Evolutionary conservation across 2,113 vertebrate genomes (phyloP).

Genomic region (Thamnaconus septentrionalis): DNA sequence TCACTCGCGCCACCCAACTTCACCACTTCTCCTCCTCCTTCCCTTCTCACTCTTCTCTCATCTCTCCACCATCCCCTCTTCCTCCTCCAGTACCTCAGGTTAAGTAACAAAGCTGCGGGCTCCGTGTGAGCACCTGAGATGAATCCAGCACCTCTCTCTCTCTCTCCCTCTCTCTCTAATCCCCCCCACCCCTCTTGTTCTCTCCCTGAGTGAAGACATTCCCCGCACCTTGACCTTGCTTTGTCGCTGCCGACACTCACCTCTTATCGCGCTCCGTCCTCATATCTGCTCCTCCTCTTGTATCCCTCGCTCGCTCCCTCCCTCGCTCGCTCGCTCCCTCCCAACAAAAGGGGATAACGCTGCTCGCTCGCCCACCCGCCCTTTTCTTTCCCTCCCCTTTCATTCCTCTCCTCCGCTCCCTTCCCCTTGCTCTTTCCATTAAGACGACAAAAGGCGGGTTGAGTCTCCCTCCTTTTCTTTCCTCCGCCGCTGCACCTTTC

Average conservation of each 20-base stretch:
- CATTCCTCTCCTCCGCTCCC: slow-evolving; percentile 49
- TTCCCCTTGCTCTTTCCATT: slow-evolving; percentile 55
- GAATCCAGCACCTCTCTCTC: no score
- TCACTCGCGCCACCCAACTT: background rate
- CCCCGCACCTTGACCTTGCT: slow-evolving; percentile 68
- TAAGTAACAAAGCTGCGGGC: slow-evolving; percentile 16
- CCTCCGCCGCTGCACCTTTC: slow-evolving; percentile 56
- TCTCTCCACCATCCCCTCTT: background rate
- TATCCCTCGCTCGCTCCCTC: slow-evolving; percentile 26
- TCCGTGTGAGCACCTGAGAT: no score
- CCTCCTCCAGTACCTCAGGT: slow-evolving; percentile 4
- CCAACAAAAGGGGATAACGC: slow-evolving; percentile 63
- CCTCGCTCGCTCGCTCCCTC: slow-evolving; percentile 33
- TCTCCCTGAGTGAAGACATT: slow-evolving; percentile 67
- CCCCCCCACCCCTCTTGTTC: slow-evolving; percentile 57
- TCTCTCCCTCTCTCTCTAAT: slow-evolving; percentile 27
- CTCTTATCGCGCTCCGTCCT: slow-evolving; percentile 65
- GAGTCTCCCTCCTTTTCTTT: slow-evolving; percentile 18
- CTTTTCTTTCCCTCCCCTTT: slow-evolving; percentile 50
- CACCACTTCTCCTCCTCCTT: background rate
- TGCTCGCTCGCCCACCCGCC: slow-evolving; percentile 40
- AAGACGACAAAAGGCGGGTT: slow-evolving; percentile 65
- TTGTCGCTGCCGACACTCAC: slow-evolving; percentile 70
- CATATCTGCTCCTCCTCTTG: slow-evolving; percentile 54
- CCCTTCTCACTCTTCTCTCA: background rate